A percentile compares a stretch with the other conserved stretches of the same genome.
Conservation (phyloP, 2,113 vertebrate species). For the Vulpes lagopus region DNA sequence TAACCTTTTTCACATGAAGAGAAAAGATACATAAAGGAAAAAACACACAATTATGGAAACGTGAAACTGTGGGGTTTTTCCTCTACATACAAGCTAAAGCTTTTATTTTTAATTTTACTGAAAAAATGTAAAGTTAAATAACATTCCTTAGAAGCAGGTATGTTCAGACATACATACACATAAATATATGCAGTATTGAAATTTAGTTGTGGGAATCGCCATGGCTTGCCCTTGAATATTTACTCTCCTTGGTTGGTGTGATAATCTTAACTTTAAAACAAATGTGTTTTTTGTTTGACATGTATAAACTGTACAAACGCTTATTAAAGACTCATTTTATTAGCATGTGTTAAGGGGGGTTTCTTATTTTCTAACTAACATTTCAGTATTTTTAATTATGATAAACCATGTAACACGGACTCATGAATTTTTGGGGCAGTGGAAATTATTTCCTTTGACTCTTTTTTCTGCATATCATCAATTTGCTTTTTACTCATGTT, state of each 20-base stretch:
- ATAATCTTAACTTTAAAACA: conserved; percentile 79
- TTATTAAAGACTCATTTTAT: conserved; percentile 79
- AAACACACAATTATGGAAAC: neutral
- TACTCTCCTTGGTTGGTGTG: conserved; percentile 79
- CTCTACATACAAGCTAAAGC: neutral
- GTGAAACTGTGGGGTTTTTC: neutral
- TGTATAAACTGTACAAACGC: conserved; percentile 73
- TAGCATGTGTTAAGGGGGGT: conserved; percentile 78
- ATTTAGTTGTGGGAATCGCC: neutral
- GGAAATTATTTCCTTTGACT: conserved; percentile 90
- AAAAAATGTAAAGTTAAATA: neutral
- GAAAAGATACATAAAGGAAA: conserved; percentile 48
- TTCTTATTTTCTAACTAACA: conserved; percentile 86
- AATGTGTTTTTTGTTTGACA: conserved; percentile 70
- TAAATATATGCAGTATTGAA: neutral
- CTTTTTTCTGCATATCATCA: conserved; percentile 92
- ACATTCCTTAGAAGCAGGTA: neutral
- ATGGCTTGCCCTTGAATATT: conserved; percentile 65
- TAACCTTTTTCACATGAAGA: neutral
- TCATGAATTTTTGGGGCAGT: conserved; percentile 89
- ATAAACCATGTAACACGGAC: conserved; percentile 88
- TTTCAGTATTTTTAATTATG: conserved; percentile 87
- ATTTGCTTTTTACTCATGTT: conserved; percentile 94
- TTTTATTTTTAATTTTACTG: neutral
- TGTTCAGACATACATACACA: neutral